phyloP scores from a whole-genome alignment of 2,888 invertebrate genomes.

The Synanthedon vespiformis region DNA sequence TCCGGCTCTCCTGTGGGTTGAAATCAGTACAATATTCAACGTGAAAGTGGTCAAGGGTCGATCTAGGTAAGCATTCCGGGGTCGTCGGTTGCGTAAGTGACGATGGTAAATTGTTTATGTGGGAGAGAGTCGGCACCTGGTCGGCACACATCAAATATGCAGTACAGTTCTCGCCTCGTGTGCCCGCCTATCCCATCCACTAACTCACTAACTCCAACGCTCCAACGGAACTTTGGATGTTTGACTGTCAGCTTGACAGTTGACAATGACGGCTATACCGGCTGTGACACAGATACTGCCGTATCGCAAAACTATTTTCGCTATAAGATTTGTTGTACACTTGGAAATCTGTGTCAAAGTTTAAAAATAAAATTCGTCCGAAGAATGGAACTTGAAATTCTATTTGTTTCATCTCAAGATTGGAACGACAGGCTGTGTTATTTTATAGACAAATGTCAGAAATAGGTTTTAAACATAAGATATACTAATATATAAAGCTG shows the following conservation, averaged over 20 bases:
- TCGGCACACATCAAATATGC: slow-evolving; percentile 53
- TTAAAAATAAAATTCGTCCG: slow-evolving; percentile 1
- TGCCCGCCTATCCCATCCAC: slow-evolving; percentile 16
- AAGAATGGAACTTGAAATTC: too few species aligned
- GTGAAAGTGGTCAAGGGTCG: background rate
- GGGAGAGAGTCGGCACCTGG: slow-evolving; percentile 13
- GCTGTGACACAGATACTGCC: too few species aligned
- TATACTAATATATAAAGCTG: too few species aligned
- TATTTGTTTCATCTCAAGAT: slow-evolving; percentile 2
- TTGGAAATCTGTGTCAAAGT: background rate
- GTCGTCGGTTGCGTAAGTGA: slow-evolving; percentile 41
- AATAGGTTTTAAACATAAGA: too few species aligned
- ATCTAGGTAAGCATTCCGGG: slow-evolving; percentile 22
- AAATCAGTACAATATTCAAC: too few species aligned
- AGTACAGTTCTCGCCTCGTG: slow-evolving; percentile 16
- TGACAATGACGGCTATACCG: background rate
- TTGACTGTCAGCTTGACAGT: background rate
- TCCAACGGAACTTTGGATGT: background rate
- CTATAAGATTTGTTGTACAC: background rate
- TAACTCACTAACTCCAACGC: background rate
- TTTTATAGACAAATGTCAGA: too few species aligned
- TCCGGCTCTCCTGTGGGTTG: too few species aligned
- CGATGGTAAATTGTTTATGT: slow-evolving; percentile 43
- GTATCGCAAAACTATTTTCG: background rate
- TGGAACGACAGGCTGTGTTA: background rate